These are phyloP conservation scores for Calephelis nemesis DNA, from an alignment of 1,140 invertebrate genomes.

Conservation along the genomic window DNA sequence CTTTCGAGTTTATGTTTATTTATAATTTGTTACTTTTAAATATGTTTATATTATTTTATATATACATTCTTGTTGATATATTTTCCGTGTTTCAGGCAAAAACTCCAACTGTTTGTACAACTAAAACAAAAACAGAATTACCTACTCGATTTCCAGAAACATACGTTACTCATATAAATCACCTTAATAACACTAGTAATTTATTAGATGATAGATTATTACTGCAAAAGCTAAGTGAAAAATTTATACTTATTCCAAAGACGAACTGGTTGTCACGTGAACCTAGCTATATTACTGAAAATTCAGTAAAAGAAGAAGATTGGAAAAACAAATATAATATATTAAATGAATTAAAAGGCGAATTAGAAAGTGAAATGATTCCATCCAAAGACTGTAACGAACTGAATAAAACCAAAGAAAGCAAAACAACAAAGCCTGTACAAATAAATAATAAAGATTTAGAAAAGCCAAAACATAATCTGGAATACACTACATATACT, in stretches of 20 bases:
- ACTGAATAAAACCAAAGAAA: conserved; percentile 3
- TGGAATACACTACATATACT: background rate
- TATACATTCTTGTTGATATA: background rate
- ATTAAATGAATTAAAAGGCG: conserved; percentile 55
- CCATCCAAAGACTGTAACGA: conserved; percentile 16
- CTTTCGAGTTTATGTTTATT: too few relatives aligned
- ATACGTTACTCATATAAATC: background rate
- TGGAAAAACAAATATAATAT: conserved; percentile 72
- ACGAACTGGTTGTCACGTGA: conserved; percentile 12
- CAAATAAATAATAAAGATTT: background rate
- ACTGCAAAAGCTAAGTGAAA: conserved; percentile 60
- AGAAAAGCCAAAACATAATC: conserved; percentile 1
- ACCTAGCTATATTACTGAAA: background rate
- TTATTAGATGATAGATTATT: conserved; percentile 39
- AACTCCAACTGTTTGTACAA: background rate
- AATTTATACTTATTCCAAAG: conserved; percentile 69
- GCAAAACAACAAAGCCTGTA: background rate
- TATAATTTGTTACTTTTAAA: background rate
- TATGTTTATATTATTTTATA: background rate
- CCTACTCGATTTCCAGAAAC: background rate
- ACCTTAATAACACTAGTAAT: background rate
- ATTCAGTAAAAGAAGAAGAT: conserved; percentile 40
- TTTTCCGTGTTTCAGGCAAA: background rate
- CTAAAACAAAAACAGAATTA: background rate
- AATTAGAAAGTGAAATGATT: conserved; percentile 26